A percentile compares a stretch with the other conserved stretches of the same genome.
phyloP scores from a whole-genome alignment of 2,888 invertebrate genomes.

The Alentia gelatinosa region DNA sequence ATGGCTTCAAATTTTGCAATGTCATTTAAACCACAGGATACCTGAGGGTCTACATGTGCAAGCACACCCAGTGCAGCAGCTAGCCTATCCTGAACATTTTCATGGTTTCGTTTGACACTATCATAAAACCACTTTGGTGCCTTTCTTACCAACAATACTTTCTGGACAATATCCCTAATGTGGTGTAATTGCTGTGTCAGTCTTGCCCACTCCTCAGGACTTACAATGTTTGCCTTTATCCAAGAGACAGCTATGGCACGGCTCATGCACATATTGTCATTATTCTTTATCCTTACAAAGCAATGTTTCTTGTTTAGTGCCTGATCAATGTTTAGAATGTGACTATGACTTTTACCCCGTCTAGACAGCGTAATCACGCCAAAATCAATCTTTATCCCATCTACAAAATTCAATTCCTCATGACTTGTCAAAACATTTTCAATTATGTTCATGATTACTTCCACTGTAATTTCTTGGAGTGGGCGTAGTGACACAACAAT shows the following conservation, averaged over 20 bases:
- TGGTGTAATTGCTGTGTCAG: neutral
- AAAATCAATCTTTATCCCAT: neutral
- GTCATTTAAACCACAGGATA: neutral
- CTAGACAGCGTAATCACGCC: neutral
- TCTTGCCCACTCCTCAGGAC: neutral
- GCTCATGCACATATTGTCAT: slow-evolving; percentile 1
- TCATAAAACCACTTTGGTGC: neutral
- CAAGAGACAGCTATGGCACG: neutral
- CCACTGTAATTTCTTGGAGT: neutral
- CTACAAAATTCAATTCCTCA: neutral
- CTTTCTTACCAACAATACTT: slow-evolving; percentile 1
- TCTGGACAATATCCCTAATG: neutral
- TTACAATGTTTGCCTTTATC: neutral
- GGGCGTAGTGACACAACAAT: neutral
- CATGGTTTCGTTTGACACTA: neutral
- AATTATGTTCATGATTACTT: neutral
- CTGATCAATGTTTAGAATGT: neutral
- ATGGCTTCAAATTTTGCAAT: neutral
- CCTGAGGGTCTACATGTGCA: neutral
- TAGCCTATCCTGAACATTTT: neutral
- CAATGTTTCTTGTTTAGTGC: neutral
- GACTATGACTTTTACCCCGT: neutral
- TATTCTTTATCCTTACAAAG: neutral
- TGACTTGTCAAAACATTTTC: neutral
- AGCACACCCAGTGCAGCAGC: neutral